These are phyloP conservation scores for Babyrousa celebensis DNA, from an alignment of 2,797 vertebrate species.

Conservation along the genomic window DNA sequence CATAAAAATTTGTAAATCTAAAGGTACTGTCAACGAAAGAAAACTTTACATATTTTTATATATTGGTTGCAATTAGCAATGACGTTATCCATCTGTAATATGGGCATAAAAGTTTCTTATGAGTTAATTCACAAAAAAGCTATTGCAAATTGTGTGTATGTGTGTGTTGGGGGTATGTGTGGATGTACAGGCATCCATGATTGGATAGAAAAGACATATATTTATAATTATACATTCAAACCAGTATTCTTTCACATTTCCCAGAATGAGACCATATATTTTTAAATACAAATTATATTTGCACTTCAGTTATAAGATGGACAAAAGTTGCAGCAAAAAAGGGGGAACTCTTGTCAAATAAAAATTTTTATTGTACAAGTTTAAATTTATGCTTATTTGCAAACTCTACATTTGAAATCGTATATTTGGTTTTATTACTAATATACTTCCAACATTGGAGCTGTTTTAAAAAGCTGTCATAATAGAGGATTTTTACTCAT, in stretches of 20 bases:
- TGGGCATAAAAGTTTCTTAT: background rate
- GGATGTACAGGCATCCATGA: background rate
- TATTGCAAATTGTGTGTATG: background rate
- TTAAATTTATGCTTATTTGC: background rate
- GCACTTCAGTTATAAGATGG: background rate
- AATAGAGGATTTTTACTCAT: background rate
- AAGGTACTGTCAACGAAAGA: background rate
- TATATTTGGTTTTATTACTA: background rate
- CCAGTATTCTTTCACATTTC: background rate
- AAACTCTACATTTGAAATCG: background rate
- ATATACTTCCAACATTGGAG: background rate
- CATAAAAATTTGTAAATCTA: background rate
- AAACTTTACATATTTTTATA: background rate
- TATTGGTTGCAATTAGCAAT: background rate
- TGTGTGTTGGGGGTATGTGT: background rate
- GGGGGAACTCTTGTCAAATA: background rate
- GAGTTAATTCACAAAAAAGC: background rate
- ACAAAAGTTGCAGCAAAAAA: background rate
- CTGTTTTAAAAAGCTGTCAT: background rate
- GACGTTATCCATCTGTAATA: background rate
- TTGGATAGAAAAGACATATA: background rate
- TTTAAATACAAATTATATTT: background rate
- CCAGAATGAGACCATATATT: background rate
- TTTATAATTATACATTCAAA: background rate
- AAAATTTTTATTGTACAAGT: background rate